Base-by-base conservation (phyloP, 2,888 invertebrate genomes). In the Hesperia comma region DNA sequence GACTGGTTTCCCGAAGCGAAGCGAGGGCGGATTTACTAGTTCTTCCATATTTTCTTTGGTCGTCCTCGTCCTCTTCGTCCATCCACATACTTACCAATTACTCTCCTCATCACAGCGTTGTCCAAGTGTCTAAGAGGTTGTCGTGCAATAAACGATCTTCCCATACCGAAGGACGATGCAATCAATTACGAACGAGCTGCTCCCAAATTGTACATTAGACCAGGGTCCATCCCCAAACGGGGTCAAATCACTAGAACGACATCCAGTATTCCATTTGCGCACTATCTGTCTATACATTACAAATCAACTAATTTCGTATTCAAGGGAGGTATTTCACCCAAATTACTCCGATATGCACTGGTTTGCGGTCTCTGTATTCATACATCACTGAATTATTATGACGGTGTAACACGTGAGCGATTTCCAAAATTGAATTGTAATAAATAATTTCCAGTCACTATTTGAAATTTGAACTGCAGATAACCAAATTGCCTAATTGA, bases 281-380 rank as follows among this genome's bases (percentile, higher is more conserved):
- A 51, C 69, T 71, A 63, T 69, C 74, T 70, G 61, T 61, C 75
- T 67, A 74, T 76, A 74, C 74, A 75, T 75, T 75, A 73, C 72
- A 69, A 74, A 74, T 75, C 69, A 53, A 64, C 69, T 68, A 70
- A 72, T 74, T 71, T 68, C 57, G 70, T 64, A 73, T 72, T 74
- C 72, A 72, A 67, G 60, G 51, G 64, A 33, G 46, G 58, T 53
- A 66, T 61, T 64, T 54, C 43, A 19, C 54, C 43, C 54, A 54
- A 66, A 66, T 66, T 66, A 66, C 41, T 15, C 33, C 46, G 12
- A 63, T 56, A 46, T 66, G 66, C 60, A 66, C 54, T 66, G 54
- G 66, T 66, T 66, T 66, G 66, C n/a, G 66, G 66, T 66, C n/a
- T 15, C 8, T 46, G 26, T 66, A 43, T 66, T 60, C 60, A 53